Evolutionary conservation across 2,113 vertebrate species (phyloP), one percentile per base, ranked within the genome.

Genomic region (Butastur rufipennis): DNA sequence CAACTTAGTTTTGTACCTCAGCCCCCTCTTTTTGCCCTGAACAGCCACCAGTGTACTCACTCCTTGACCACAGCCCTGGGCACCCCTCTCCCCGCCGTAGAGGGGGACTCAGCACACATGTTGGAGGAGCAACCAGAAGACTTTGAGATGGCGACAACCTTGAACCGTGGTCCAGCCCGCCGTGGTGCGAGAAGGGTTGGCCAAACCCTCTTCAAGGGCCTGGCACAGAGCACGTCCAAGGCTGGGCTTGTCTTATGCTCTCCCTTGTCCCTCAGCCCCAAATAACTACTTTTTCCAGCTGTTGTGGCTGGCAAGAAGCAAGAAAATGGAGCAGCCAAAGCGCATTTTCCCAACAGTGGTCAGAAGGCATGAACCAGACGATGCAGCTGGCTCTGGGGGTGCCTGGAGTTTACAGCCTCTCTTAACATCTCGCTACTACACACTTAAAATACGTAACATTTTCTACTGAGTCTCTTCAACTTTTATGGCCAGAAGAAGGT

Each of bases 181-280:
- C 3, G 0, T 1, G 14, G 71, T 15, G 20, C 0, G 0, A 52
- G 43, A 38, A 78, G 22, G 17, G 45, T 47, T 2, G 1, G 66
- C 56, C 74, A 80, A 71, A 55, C 22, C 56, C 66, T 53, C 47
- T 36, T 80, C 66, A 72, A 84, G 56, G 32, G 25, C 32, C 38
- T 53, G 67, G 47, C 47, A 53, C 47, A 52, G 52, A 72, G 25
- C n/a, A 17, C 1, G 16, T 9, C 42, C 3, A 3, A 40, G 50
- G 43, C 31, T 36, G 50, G 59, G 42, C 67, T 56, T 48, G 8
- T 31, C 31, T 72, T 12, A 16, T 0, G 10, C 67, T 58, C 31
- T 29, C 18, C 34, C 65, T 62, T 32, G 45, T 25, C 25, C 26
- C 77, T 36, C 31, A 36, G 77, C 17, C 59, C 43, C 4, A 36